Base-by-base conservation (phyloP, 1,140 invertebrate genomes). In the Caenorhabditis inopinata region DNA sequence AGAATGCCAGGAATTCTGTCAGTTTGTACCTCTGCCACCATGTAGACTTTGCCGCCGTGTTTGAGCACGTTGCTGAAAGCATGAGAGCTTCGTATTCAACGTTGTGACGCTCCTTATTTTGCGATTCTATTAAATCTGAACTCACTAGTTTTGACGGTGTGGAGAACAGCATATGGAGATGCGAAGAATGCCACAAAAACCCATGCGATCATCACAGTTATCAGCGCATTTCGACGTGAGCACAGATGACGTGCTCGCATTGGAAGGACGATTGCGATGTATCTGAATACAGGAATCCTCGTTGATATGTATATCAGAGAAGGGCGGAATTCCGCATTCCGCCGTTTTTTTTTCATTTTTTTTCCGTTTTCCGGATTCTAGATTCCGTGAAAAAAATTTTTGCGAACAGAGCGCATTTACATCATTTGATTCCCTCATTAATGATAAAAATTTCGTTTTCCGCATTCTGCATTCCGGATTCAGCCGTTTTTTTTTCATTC, bases 241-340 rank as follows among this genome's bases (percentile, higher is more conserved):
- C 86, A 87, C 29, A 86, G 73, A 7, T 77, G 82, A 16, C 87
- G 85, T 4, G 83, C 86, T 62, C 87, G 84, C 11, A 87, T 85
- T 16, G 86, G 86, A 51, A 84, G 83, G 0, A 86, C 83, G 16
- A 88, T 87, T 16, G 86, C 87, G 45, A 87, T 85, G 48, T 85
- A 87, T 35, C 86, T 87, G 73, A 74, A 88, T 62, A 35, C 25
- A 32, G n/a, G 21, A 7, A 29, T 14, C 1, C 1, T 38, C 16
- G 16, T n/a, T 23, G 48, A 58, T 1, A 9, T 23, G 25, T n/a
- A n/a, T n/a, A n/a, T n/a, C n/a, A n/a, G n/a, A n/a, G n/a, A n/a
- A n/a, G n/a, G n/a, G n/a, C n/a, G n/a, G n/a, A n/a, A n/a, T n/a
- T n/a, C n/a, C n/a, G n/a, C n/a, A n/a, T n/a, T n/a, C n/a, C n/a